phyloP scores from a whole-genome alignment of 30 jellyfish, hydroid and myxozoan species.

The Sanderia malayensis region DNA sequence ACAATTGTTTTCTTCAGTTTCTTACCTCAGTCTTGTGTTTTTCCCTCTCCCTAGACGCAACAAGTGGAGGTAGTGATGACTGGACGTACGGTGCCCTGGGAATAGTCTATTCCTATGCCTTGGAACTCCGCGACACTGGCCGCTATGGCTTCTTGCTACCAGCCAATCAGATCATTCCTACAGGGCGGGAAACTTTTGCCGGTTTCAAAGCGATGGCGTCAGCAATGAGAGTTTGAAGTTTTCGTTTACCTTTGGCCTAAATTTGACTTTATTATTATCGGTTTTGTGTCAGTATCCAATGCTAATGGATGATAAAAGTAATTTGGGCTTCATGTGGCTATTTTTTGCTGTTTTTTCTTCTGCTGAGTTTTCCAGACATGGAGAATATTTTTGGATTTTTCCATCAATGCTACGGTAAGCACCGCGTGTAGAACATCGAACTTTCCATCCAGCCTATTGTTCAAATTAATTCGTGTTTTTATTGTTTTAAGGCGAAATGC shows the following conservation, averaged over 20 bases:
- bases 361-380: no score
- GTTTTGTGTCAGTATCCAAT: no score
- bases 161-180: slow-evolving; percentile 82
- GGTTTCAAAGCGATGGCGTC: slow-evolving; percentile 73
- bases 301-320: no score
- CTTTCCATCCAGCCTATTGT: no score
- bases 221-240: slow-evolving; percentile 59
- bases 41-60: slow-evolving; percentile 50
- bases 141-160: slow-evolving; percentile 91
- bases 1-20: no score
- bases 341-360: no score
- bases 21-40: neutral
- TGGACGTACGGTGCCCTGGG: slow-evolving; percentile 84
- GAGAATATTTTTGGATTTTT: neutral
- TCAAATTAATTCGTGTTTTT: no score
- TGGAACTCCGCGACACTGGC: slow-evolving; percentile 86
- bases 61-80: slow-evolving; percentile 87
- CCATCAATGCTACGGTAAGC: neutral
- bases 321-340: no score
- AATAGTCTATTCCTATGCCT: slow-evolving; percentile 78
- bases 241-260: neutral
- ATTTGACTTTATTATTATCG: no score
- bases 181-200: slow-evolving; percentile 76
- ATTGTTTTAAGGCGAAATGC: no score
- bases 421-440: no score